A percentile compares a stretch with the other conserved stretches of the same genome.
Conservation (phyloP, 2,113 vertebrate genomes). For the Piaya cayana region DNA sequence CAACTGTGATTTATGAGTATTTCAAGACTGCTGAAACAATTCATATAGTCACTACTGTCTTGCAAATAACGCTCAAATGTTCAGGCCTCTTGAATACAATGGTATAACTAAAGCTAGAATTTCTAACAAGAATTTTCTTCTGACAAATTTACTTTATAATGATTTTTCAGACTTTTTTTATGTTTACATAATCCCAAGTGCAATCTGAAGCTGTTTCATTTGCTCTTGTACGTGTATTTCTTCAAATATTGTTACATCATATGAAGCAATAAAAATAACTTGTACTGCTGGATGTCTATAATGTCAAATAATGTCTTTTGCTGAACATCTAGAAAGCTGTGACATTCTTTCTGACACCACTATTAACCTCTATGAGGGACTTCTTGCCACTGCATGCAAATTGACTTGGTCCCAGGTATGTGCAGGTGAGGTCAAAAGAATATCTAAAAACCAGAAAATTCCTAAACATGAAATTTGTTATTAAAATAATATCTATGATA, state of each 20-base stretch:
- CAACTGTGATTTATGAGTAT: neutral
- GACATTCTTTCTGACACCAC: neutral
- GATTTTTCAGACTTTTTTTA: neutral
- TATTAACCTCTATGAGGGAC: neutral
- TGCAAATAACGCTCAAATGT: neutral
- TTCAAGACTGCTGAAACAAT: neutral
- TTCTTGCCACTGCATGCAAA: neutral
- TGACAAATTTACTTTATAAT: neutral
- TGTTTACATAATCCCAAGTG: neutral
- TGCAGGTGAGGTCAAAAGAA: neutral
- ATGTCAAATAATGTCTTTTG: neutral
- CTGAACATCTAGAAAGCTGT: neutral
- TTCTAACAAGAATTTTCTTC: neutral
- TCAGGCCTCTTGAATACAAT: neutral
- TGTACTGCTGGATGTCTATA: neutral
- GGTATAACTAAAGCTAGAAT: neutral
- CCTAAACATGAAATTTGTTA: neutral
- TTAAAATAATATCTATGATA: neutral
- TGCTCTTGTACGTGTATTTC: neutral
- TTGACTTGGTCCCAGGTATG: neutral
- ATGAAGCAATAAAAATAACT: neutral
- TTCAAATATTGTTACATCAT: neutral
- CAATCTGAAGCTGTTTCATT: neutral
- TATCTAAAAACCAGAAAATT: rapidly evolving
- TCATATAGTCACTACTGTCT: neutral